Evolutionary conservation across 2,888 invertebrate species (phyloP), one percentile per base, ranked within the genome.

Genomic region (Tenodera sinensis): DNA sequence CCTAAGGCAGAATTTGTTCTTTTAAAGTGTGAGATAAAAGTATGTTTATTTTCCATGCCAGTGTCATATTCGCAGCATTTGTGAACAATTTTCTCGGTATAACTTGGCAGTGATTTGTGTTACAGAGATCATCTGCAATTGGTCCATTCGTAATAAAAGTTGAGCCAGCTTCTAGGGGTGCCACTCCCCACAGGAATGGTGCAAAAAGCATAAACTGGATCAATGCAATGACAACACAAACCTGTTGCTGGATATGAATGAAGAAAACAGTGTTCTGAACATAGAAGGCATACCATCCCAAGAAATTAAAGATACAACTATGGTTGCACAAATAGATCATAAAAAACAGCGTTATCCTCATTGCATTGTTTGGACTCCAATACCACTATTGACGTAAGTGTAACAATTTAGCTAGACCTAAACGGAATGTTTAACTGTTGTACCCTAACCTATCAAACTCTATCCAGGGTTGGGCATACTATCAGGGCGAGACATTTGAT

Each of bases 331-430:
- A 8, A 71, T 90, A 27, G 89, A 90, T 71, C 85, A 88, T 28
- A 85, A 89, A 28, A 88, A 83, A 47, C 83, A 84, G 71, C 86
- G 90, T 82, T 90, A 85, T 93, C 99, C 99, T 0, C 98, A 95
- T 93, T 98, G 98, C 92, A 97, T 99, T 90, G 99, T 99, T 6
- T 99, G 99, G 99, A 99, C 99, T 1, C 99, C 99, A 0, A 97
- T 99, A 91, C 99, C 99, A 3, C 94, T 98, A 88, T 92, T 99
- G 91, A 97, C 98, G 97, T 97, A 93, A 94, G 95, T 89, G 30
- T 34, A 34, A 34, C 7, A 34, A 34, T 34, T 34, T 7, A 34
- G 34, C 34, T 7, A 34, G 4, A 34, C 7, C 34, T 34, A 34
- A 30, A 34, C 7, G 34, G 7, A 34, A 34, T 34, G 34, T 34